phyloP scores from a whole-genome alignment of 2,113 vertebrate genomes.

The Gadus macrocephalus region DNA sequence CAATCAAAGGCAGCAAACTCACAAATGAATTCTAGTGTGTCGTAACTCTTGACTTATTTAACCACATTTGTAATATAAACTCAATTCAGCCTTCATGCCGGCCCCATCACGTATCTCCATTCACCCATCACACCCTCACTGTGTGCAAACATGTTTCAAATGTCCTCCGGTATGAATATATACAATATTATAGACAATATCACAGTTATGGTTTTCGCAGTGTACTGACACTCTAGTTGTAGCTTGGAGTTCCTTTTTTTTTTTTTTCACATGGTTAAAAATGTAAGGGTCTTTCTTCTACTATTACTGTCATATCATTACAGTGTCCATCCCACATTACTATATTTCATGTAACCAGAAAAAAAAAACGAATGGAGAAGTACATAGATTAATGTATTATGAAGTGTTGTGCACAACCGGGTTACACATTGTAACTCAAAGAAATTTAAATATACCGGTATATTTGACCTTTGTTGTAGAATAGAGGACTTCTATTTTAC shows the following conservation, averaged over 20 bases:
- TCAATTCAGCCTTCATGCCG: slow-evolving; percentile 37
- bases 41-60: background rate
- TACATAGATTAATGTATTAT: slow-evolving; percentile 59
- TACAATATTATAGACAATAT: background rate
- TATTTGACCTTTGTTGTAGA: slow-evolving; percentile 65
- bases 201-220: slow-evolving; percentile 43
- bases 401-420: slow-evolving; percentile 58
- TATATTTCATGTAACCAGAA: slow-evolving; percentile 60
- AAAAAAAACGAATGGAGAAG: slow-evolving; percentile 52
- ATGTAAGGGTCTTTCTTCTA: slow-evolving; percentile 39
- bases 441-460: slow-evolving; percentile 50
- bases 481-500: slow-evolving; percentile 56
- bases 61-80: slow-evolving; percentile 44
- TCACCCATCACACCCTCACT: slow-evolving; percentile 26
- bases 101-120: background rate
- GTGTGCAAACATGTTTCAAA: slow-evolving; percentile 45
- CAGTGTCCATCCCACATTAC: slow-evolving; percentile 31
- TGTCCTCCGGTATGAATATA: slow-evolving; percentile 15
- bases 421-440: slow-evolving; percentile 57
- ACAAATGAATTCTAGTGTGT: too few relatives aligned
- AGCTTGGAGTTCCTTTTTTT: slow-evolving; percentile 42
- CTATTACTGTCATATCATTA: slow-evolving; percentile 30
- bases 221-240: slow-evolving; percentile 52
- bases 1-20: too few relatives aligned
- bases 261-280: slow-evolving; percentile 16